Conservation (phyloP, 1,140 invertebrate species). For the Dufourea novaeangliae region DNA sequence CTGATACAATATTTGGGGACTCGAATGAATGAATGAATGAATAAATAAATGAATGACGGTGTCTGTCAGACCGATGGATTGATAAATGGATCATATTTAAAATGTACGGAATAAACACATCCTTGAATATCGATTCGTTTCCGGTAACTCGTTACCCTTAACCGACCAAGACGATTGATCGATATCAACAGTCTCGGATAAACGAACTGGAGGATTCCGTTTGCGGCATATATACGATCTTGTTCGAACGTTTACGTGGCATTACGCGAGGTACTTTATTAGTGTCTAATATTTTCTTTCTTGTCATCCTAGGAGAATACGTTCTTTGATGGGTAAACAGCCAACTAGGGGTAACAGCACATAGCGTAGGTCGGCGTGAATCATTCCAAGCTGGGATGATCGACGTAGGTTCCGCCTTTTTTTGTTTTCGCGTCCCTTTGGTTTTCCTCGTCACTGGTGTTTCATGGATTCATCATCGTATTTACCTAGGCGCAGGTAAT, state of each 20-base stretch:
- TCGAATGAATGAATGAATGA: conserved; percentile 44
- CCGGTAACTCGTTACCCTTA: conserved; percentile 57
- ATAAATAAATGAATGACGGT: background rate
- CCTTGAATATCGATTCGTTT: conserved; percentile 56
- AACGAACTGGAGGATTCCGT: background rate
- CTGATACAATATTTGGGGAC: background rate
- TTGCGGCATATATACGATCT: background rate
- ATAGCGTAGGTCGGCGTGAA: too few species aligned
- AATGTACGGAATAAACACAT: conserved; percentile 62
- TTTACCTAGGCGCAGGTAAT: background rate
- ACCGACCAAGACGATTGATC: conserved; percentile 30
- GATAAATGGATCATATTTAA: conserved; percentile 40
- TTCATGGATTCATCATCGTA: background rate
- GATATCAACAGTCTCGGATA: background rate
- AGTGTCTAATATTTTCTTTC: too few species aligned
- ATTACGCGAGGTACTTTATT: too few species aligned
- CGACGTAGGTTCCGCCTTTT: too few species aligned
- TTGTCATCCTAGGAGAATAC: too few species aligned
- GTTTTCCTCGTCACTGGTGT: background rate
- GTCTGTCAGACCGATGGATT: conserved; percentile 20
- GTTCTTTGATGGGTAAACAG: too few species aligned
- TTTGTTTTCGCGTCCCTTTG: background rate
- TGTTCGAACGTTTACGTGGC: too few species aligned
- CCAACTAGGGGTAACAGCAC: too few species aligned
- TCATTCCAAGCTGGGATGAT: too few species aligned